Conservation (phyloP, 2,888 invertebrate species). For the Ethmia dodecea region DNA sequence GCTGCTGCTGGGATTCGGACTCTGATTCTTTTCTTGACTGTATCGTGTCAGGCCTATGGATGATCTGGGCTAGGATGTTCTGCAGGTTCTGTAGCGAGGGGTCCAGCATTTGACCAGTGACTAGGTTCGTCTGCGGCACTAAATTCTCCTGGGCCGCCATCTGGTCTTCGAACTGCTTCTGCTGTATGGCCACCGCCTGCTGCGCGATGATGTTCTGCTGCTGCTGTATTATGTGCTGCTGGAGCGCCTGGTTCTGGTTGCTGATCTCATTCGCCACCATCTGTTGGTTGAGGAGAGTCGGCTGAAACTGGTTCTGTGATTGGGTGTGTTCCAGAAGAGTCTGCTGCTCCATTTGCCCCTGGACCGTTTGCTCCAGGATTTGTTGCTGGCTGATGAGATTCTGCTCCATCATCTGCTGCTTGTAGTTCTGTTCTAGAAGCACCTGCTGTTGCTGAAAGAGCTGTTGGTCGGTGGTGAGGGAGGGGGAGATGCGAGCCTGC, state of each 20-base stretch:
- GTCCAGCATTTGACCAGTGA: constrained; percentile 59
- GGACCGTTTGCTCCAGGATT: constrained; percentile 58
- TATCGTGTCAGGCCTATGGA: constrained; percentile 59
- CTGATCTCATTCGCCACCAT: constrained; percentile 48
- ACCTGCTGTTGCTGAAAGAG: constrained; percentile 50
- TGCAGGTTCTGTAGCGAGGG: constrained; percentile 73
- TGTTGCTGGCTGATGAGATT: constrained; percentile 69
- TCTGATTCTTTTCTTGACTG: constrained; percentile 64
- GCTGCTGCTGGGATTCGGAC: constrained; percentile 44
- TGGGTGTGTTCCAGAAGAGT: constrained; percentile 38
- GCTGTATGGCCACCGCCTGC: constrained; percentile 66
- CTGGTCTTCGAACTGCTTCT: constrained; percentile 65
- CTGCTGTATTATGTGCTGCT: constrained; percentile 73
- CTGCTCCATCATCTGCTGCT: constrained; percentile 68
- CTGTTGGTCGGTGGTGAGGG: constrained; percentile 43
- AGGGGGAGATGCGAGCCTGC: constrained; percentile 67
- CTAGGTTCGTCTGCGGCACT: constrained; percentile 53
- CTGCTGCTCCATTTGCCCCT: constrained; percentile 56
- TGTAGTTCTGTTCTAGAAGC: constrained; percentile 49
- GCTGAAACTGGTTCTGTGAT: constrained; percentile 50
- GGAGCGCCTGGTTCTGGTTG: constrained; percentile 70
- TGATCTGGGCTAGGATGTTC: constrained; percentile 64
- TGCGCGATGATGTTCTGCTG: constrained; percentile 68
- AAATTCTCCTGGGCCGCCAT: constrained; percentile 54
- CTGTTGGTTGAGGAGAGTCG: constrained; percentile 50